These are phyloP conservation scores for Eupithecia pulchellata DNA, from an alignment of 2,888 invertebrate species.

Conservation along the genomic window DNA sequence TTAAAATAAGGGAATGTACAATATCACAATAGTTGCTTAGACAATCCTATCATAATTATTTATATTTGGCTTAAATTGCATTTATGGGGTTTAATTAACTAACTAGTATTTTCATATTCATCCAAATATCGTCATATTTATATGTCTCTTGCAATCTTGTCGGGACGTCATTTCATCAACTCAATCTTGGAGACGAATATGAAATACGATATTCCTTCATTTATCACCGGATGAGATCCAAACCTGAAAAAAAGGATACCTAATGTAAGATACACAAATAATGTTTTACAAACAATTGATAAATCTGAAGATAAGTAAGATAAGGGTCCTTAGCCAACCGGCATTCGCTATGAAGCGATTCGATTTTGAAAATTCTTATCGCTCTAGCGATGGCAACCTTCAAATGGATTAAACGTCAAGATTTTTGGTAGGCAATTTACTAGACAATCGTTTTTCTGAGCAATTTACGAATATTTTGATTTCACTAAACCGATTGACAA, in stretches of 20 bases:
- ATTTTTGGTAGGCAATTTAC: too few relatives aligned
- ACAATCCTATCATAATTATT: constrained; percentile 16
- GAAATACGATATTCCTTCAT: constrained; percentile 1
- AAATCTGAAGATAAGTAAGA: background rate
- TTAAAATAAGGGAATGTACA: constrained; percentile 18
- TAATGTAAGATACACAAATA: background rate
- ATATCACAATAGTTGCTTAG: constrained; percentile 22
- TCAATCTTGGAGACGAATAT: background rate
- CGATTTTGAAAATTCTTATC: too few relatives aligned
- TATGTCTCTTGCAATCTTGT: background rate
- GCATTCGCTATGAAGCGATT: too few relatives aligned
- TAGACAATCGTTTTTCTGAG: too few relatives aligned
- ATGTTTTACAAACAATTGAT: background rate
- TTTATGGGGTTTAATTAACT: background rate
- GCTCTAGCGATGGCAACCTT: too few relatives aligned
- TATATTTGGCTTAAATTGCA: constrained; percentile 26
- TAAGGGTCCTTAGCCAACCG: too few relatives aligned
- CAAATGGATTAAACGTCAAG: too few relatives aligned
- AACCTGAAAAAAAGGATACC: constrained; percentile 50
- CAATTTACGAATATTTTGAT: too few relatives aligned
- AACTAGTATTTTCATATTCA: background rate
- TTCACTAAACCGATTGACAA: too few relatives aligned
- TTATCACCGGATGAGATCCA: constrained; percentile 50
- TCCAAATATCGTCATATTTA: background rate
- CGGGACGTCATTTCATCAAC: background rate